These are phyloP conservation scores for Trogon melanurus DNA, from an alignment of 2,113 vertebrate genomes.

Conservation along the genomic window DNA sequence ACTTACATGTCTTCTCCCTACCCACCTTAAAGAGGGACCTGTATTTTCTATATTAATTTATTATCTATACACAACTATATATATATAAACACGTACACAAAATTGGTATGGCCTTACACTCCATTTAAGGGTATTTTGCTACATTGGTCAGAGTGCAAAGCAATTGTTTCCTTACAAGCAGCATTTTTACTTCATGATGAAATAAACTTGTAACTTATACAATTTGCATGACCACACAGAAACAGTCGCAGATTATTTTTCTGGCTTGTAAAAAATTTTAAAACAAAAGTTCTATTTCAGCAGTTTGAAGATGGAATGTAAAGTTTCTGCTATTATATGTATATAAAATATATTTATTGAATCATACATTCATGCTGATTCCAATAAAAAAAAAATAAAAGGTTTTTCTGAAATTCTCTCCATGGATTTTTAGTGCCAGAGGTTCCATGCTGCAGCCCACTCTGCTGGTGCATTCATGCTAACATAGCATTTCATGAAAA, in stretches of 20 bases:
- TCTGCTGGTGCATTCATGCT: not conserved
- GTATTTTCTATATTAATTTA: slow-evolving; percentile 69
- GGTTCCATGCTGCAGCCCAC: not conserved
- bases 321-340: slow-evolving; percentile 94
- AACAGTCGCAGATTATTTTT: slow-evolving; percentile 90
- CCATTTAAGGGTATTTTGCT: slow-evolving; percentile 80
- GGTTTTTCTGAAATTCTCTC: slow-evolving; percentile 92
- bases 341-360: slow-evolving; percentile 98
- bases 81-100: not conserved
- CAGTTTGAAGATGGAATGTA: slow-evolving; percentile 91
- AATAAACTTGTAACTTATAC: slow-evolving; percentile 76
- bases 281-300: slow-evolving; percentile 79
- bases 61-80: slow-evolving; percentile 10
- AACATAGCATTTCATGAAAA: rapidly evolving
- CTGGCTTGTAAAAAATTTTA: slow-evolving; percentile 89
- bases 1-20: not conserved
- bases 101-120: slow-evolving; percentile 91
- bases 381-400: slow-evolving; percentile 85
- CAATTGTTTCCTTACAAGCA: slow-evolving; percentile 79
- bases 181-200: slow-evolving; percentile 81
- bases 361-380: slow-evolving; percentile 92
- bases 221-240: slow-evolving; percentile 88
- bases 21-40: not conserved
- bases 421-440: slow-evolving; percentile 11
- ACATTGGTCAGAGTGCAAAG: slow-evolving; percentile 85